A percentile compares a stretch with the other conserved stretches of the same genome.
phyloP scores from a whole-genome alignment of 2,113 vertebrate species.

The Rostratula benghalensis region DNA sequence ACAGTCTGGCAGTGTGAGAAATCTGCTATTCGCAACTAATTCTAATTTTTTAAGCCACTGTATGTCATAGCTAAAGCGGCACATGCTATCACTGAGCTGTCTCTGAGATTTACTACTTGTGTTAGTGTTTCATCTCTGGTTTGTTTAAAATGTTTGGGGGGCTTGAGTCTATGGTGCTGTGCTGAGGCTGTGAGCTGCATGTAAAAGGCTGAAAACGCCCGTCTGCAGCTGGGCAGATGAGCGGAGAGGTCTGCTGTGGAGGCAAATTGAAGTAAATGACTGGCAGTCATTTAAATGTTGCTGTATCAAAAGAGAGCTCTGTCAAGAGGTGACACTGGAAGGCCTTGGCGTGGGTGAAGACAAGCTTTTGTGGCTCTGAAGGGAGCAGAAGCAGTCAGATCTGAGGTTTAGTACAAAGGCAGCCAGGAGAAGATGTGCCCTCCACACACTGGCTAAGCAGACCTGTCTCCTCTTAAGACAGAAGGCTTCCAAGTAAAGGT shows the following conservation, averaged over 20 bases:
- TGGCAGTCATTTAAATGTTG: neutral
- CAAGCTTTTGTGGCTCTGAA: neutral
- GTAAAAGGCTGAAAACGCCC: neutral
- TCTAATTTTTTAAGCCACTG: slow-evolving; percentile 68
- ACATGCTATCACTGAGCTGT: slow-evolving; percentile 66
- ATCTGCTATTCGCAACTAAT: slow-evolving; percentile 68
- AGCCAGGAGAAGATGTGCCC: neutral
- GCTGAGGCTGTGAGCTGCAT: slow-evolving; percentile 32
- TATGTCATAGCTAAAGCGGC: slow-evolving; percentile 64
- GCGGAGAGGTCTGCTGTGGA: neutral
- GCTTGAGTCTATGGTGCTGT: neutral
- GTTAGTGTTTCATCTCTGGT: slow-evolving; percentile 57
- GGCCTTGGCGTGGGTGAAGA: neutral
- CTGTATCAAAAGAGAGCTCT: neutral
- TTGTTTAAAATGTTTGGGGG: slow-evolving; percentile 54
- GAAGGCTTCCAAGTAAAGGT: slow-evolving; percentile 5
- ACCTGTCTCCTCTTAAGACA: neutral
- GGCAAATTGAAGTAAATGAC: neutral
- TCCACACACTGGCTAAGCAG: neutral
- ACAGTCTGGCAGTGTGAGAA: slow-evolving; percentile 52
- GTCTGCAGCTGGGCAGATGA: neutral
- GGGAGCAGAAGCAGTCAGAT: neutral
- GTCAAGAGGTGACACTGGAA: neutral
- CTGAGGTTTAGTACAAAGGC: neutral
- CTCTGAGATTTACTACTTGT: slow-evolving; percentile 62